Evolutionary conservation across 2,888 invertebrate species (phyloP), one percentile per base, ranked within the genome.

Genomic region (Ormyrus pomaceus): DNA sequence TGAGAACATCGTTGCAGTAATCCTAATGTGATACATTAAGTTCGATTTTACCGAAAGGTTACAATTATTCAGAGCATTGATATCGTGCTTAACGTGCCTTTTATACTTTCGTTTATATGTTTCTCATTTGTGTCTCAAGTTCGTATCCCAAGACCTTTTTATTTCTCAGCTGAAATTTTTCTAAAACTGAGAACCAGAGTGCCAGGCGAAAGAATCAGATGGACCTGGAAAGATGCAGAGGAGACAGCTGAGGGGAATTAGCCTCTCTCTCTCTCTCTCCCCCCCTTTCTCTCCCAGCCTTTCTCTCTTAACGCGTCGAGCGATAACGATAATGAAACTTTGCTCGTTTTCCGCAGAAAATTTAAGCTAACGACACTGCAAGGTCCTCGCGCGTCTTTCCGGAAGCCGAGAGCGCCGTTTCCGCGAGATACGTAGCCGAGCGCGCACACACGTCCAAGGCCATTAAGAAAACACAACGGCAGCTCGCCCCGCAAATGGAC

Each of bases 381-480:
- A 70, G 65, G 62, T 46, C 74, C 8, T 59, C 48, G 78, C 77
- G 73, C 81, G 81, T 82, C 83, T 82, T 65, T 75, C 74, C 82
- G 82, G 83, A 83, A 81, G 82, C 83, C 78, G 75, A 79, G 80
- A 79, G 80, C 79, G 81, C 83, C 80, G 84, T 84, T 85, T 82
- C 77, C 77, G 46, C 50, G 70, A 78, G 82, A 78, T 82, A 80
- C 80, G 11, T n/a, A 59, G 48, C 50, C 66, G 59, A 48, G 34
- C 13, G 61, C n/a, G 58, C 6, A 55, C 11, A 34, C 55, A 9
- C n/a, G 10, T n/a, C 13, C 11, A n/a, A n/a, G 45, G 83, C 84
- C 86, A 87, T 86, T 87, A 87, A 83, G 85, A 86, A 84, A 86
- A 83, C 82, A 86, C 86, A 86, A 85, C 84, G 68, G 61, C 65